These are phyloP conservation scores for Hyles lineata DNA, from an alignment of 2,888 invertebrate species.

Conservation along the genomic window DNA sequence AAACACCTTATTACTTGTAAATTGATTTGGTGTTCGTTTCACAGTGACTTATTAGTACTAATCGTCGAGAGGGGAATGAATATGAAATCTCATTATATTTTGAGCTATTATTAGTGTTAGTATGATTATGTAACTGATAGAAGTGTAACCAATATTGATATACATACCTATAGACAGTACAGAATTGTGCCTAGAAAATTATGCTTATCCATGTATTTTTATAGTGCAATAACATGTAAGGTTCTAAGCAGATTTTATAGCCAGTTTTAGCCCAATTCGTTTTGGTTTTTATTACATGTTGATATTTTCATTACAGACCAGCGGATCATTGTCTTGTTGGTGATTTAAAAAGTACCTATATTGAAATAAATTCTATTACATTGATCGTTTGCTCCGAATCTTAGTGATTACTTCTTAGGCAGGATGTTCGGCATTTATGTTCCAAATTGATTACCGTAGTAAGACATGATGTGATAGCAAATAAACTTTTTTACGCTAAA, in stretches of 20 bases:
- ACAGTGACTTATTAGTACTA: slow-evolving; percentile 26
- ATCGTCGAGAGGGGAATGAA: slow-evolving; percentile 18
- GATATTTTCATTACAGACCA: slow-evolving; percentile 7
- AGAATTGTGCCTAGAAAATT: slow-evolving; percentile 82
- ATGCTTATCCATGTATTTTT: slow-evolving; percentile 82
- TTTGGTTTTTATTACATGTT: slow-evolving; percentile 11
- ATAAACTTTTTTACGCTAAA: slow-evolving; percentile 82
- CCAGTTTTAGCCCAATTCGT: slow-evolving; percentile 28
- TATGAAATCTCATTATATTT: slow-evolving; percentile 42
- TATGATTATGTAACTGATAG: slow-evolving; percentile 64
- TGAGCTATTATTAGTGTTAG: slow-evolving; percentile 58
- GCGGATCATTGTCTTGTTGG: not conserved
- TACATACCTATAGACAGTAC: slow-evolving; percentile 76
- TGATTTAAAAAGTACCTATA: not conserved
- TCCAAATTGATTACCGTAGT: slow-evolving; percentile 78
- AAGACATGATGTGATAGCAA: slow-evolving; percentile 83
- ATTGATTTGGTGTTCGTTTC: slow-evolving; percentile 19
- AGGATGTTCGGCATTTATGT: slow-evolving; percentile 77
- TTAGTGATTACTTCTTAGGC: slow-evolving; percentile 72
- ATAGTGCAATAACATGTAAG: slow-evolving; percentile 75
- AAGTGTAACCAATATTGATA: slow-evolving; percentile 67
- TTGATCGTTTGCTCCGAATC: slow-evolving; percentile 68
- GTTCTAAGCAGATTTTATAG: slow-evolving; percentile 67
- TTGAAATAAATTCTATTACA: slow-evolving; percentile 24
- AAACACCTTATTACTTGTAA: slow-evolving; percentile 9